A percentile compares a stretch with the other conserved stretches of the same genome.
These are phyloP conservation scores for Cetoscarus ocellatus DNA, from an alignment of 2,797 vertebrate species.

Conservation along the genomic window DNA sequence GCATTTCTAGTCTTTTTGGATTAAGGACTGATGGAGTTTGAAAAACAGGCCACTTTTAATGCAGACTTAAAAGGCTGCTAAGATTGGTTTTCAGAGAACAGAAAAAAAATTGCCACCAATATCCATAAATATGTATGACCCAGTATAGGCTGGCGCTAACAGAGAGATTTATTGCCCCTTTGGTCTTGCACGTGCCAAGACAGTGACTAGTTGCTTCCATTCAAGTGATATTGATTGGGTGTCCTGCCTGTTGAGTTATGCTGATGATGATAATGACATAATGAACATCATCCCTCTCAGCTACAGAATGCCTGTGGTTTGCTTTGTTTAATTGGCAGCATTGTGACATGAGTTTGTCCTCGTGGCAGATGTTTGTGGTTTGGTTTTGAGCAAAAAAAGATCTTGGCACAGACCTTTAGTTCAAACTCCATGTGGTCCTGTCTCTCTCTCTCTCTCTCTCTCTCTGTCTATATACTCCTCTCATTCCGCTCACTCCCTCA, in stretches of 20 bases:
- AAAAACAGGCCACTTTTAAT: too few species aligned
- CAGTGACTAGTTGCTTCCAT: neutral
- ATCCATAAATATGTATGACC: too few species aligned
- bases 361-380: slow-evolving; percentile 54
- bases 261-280: slow-evolving; percentile 14
- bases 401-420: slow-evolving; percentile 25
- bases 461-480: slow-evolving; percentile 28
- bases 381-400: slow-evolving; percentile 31
- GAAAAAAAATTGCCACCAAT: too few species aligned
- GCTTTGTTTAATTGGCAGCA: slow-evolving; percentile 21
- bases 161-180: neutral
- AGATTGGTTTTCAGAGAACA: too few species aligned
- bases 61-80: too few species aligned
- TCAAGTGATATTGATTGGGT: slow-evolving; percentile 12
- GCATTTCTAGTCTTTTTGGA: too few species aligned
- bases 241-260: slow-evolving; percentile 17
- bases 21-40: too few species aligned
- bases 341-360: slow-evolving; percentile 45
- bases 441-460: neutral
- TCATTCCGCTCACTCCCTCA: slow-evolving; percentile 51
- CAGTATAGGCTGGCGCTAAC: too few species aligned
- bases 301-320: slow-evolving; percentile 16
- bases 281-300: slow-evolving; percentile 10
- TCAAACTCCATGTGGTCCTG: slow-evolving; percentile 33
- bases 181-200: neutral